Percentiles rank a stretch among this genome's conserved stretches.
Evolutionary conservation across 2,888 invertebrate genomes (phyloP).

Genomic region (Agapetus fuscipes): DNA sequence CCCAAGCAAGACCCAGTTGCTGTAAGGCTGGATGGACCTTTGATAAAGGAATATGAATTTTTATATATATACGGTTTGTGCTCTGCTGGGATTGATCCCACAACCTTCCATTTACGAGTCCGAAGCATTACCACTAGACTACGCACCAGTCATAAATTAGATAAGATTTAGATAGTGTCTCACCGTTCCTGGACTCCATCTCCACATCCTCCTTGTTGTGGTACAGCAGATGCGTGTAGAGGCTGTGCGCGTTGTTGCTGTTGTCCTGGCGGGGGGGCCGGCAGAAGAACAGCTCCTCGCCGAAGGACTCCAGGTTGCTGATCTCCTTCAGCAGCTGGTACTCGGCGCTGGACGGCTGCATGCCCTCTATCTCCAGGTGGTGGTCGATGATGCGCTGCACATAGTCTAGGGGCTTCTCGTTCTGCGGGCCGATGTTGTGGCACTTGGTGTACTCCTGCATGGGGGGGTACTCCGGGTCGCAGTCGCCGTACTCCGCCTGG

Average conservation of each 20-base stretch:
- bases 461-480: conserved; percentile 50
- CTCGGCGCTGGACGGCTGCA: conserved; percentile 69
- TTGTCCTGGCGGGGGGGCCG: conserved; percentile 48
- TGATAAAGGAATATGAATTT: too few relatives aligned
- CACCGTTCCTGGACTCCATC: conserved; percentile 30
- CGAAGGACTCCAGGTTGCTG: conserved; percentile 69
- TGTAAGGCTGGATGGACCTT: too few relatives aligned
- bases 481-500: conserved; percentile 61
- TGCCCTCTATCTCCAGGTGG: conserved; percentile 51
- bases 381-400: conserved; percentile 53
- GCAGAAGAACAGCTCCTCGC: conserved; percentile 74
- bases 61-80: too few relatives aligned
- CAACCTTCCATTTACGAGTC: too few relatives aligned
- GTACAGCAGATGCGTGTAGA: conserved; percentile 62
- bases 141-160: too few relatives aligned
- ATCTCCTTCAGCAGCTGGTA: conserved; percentile 77
- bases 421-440: conserved; percentile 50
- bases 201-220: conserved; percentile 48
- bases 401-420: conserved; percentile 53
- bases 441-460: conserved; percentile 53
- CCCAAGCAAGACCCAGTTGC: too few relatives aligned
- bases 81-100: too few relatives aligned
- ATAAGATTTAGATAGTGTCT: too few relatives aligned
- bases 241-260: conserved; percentile 62
- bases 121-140: too few relatives aligned